These are phyloP conservation scores for Drosophila meridiana DNA, from an alignment of 2,888 invertebrate genomes.

Conservation along the genomic window DNA sequence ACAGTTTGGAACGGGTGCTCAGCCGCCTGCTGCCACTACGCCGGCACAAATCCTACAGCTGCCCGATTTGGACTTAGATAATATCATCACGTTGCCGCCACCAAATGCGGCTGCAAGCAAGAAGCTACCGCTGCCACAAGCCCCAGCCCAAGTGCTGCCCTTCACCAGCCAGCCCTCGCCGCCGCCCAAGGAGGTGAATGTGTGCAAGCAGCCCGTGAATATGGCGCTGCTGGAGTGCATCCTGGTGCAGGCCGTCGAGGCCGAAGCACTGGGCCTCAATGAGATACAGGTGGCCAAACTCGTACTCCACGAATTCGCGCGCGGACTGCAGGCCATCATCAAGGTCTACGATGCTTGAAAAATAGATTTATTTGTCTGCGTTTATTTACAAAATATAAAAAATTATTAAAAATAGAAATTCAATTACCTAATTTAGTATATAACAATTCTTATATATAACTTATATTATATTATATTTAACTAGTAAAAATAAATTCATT, in stretches of 20 bases:
- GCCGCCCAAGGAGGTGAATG: slow-evolving; percentile 30
- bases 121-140: neutral
- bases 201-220: slow-evolving; percentile 45
- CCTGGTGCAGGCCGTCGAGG: slow-evolving; percentile 48
- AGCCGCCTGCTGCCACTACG: neutral
- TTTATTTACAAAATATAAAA: neutral
- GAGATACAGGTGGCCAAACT: slow-evolving; percentile 43
- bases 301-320: slow-evolving; percentile 47
- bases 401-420: neutral
- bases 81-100: slow-evolving; percentile 37
- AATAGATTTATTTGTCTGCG: neutral
- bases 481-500: neutral
- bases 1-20: slow-evolving; percentile 3
- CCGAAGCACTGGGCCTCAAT: slow-evolving; percentile 42
- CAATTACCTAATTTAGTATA: neutral
- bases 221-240: slow-evolving; percentile 48
- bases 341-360: slow-evolving; percentile 19
- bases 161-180: neutral
- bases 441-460: neutral
- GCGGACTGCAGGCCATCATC: slow-evolving; percentile 27
- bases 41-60: slow-evolving; percentile 22
- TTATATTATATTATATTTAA: neutral
- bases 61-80: slow-evolving; percentile 28
- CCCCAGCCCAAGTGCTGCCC: neutral
- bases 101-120: slow-evolving; percentile 19